Evolutionary conservation across 2,888 invertebrate genomes (phyloP).

Genomic region (Cenopis cana): DNA sequence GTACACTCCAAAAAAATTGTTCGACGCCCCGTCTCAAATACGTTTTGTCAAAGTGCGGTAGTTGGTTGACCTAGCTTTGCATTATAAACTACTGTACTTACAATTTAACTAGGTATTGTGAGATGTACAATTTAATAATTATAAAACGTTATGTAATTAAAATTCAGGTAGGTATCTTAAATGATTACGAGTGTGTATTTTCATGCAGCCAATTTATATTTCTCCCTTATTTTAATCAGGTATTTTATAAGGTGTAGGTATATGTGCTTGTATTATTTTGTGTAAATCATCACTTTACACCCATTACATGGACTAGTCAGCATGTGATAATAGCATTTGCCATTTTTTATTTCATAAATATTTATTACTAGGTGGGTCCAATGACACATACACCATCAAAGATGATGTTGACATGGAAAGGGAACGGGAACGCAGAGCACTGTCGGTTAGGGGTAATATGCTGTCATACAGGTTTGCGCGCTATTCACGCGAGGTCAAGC

Average conservation of each 20-base stretch:
- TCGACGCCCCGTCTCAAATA: not conserved
- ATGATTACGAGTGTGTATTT: not conserved
- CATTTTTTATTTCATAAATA: not conserved
- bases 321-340: not conserved
- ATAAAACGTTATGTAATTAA: not conserved
- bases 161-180: not conserved
- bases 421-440: too few species aligned
- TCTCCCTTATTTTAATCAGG: not conserved
- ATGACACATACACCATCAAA: too few species aligned
- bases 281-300: constrained; percentile 1
- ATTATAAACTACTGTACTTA: not conserved
- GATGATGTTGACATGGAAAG: too few species aligned
- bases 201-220: not conserved
- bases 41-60: not conserved
- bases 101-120: too few species aligned
- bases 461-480: too few species aligned
- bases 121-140: not conserved
- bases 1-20: not conserved
- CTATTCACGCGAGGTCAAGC: too few species aligned
- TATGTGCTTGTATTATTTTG: not conserved
- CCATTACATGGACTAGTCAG: not conserved
- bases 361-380: too few species aligned
- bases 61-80: not conserved
- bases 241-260: not conserved
- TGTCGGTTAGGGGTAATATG: too few species aligned